Conservation (phyloP, 2,113 vertebrate genomes). For the Chaetura pelagica region DNA sequence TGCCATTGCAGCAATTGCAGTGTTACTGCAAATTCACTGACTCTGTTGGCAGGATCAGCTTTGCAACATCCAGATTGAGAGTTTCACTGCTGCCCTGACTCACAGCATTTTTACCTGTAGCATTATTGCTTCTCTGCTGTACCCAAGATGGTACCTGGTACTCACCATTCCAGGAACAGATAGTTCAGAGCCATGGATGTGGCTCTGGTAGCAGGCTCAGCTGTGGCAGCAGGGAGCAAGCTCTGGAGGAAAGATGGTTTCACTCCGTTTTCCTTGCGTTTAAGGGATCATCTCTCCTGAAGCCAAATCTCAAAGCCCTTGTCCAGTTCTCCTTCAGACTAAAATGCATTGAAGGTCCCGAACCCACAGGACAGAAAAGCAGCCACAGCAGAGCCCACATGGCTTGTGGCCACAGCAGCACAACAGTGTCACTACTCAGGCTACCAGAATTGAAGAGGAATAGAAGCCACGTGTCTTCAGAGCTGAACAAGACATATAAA, state of each 20-base stretch:
- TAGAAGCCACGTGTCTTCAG: not conserved
- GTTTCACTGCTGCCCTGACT: not conserved
- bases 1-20: slow-evolving; percentile 16
- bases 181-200: not conserved
- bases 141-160: not conserved
- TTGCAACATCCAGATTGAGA: not conserved
- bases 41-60: not conserved
- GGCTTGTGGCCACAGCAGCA: not conserved
- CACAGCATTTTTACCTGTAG: not conserved
- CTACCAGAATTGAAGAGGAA: not conserved
- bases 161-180: rapidly evolving
- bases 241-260: not conserved
- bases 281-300: not conserved
- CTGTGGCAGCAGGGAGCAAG: not conserved
- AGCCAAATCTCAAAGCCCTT: not conserved
- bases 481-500: not conserved
- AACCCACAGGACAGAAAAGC: not conserved
- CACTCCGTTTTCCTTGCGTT: not conserved
- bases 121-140: not conserved
- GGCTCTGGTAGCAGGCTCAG: not conserved
- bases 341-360: not conserved
- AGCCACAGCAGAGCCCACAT: not conserved
- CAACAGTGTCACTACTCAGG: not conserved
- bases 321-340: not conserved
- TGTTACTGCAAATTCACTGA: not conserved